Base-by-base conservation (phyloP, 2,113 vertebrate species). In the Syngnathoides biaculeatus region DNA sequence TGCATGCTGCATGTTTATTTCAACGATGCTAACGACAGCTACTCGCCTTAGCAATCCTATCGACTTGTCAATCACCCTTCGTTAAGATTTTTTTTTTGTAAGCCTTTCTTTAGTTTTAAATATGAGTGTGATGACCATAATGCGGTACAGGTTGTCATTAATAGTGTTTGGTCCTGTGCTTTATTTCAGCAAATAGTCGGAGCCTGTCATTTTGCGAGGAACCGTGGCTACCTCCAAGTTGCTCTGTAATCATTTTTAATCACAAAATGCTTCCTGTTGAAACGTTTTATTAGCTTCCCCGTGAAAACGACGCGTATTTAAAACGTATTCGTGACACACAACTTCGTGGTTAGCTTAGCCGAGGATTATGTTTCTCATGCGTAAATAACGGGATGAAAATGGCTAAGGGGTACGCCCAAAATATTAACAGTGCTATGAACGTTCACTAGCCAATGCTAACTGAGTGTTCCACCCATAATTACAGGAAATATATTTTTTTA, bases 101-200 rank as follows among this genome's bases (percentile, higher is more conserved):
- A 22, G 17, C n/a, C n/a, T 52, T n/a, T 20, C 10, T 52, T 8
- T 20, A 48, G 19, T 50, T 50, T 50, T 9, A 8, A 50, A 50
- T 20, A 0, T 11, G 6, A 1, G 48, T 52, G 8, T 52, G 7
- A 35, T 35, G 6, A 35, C 6, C 30, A 35, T 35, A 35, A 35
- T 35, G 6, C 6, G 6, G 30, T 35, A 35, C n/a, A n/a, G n/a
- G 30, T 35, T 35, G 30, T 35, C 30, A 35, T 6, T 17, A 15
- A 26, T 24, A 14, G 8, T 15, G 55, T 57, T 20, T 22, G n/a
- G 9, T 9, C 3, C 63, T 45, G 52, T 43, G 70, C 78, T 59
- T 67, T 27, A 35, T 67, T 76, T 70, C 84, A 84, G 78, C 27
- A 83, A 71, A n/a, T 85, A 86, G 82, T 22, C 74, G 57, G 71